Evolutionary conservation across 2,888 invertebrate genomes (phyloP), one percentile per base, ranked within the genome.

Genomic region (Pollenia amentaria): DNA sequence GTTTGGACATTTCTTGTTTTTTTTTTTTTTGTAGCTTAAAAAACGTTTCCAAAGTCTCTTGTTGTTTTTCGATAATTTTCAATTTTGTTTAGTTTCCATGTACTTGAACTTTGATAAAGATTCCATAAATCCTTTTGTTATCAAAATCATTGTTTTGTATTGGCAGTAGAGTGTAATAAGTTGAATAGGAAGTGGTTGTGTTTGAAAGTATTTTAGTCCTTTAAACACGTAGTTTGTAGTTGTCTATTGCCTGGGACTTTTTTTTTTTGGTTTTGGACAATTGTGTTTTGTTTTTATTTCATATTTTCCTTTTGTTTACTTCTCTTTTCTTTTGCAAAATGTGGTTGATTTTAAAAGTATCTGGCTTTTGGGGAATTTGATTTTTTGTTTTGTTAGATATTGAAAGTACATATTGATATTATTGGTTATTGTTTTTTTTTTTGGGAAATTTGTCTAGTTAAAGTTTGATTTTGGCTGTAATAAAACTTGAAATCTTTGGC

Each of bases 31-130:
- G 38, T 48, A 16, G 10, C n/a, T 21, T 16, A 60, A 38, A 42
- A 70, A 67, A 16, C 38, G 29, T 64, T 62, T 62, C 29, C 55
- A 64, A 70, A 65, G 65, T 29, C 12, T 78, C 48, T 60, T 42
- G 48, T 78, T 67, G 57, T 60, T 69, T 53, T 79, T 18, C 69
- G 70, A 72, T 72, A 70, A 85, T 85, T 81, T 85, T 85, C 76
- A 85, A 81, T 85, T 85, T 77, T 77, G 67, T 81, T 85, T 81
- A 77, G 64, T 81, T 76, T 70, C 70, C 85, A 81, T 57, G 76
- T 60, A 77, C 76, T 85, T 81, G 76, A 80, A 80, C 85, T 81
- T 85, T 85, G 84, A 80, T 80, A 80, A 85, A 80, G 42, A 80
- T 48, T 70, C 64, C 75, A 85, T 85, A 85, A 85, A 85, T 85